phyloP scores from a whole-genome alignment of 1,140 invertebrate species.

The Bombus haemorrhoidalis region DNA sequence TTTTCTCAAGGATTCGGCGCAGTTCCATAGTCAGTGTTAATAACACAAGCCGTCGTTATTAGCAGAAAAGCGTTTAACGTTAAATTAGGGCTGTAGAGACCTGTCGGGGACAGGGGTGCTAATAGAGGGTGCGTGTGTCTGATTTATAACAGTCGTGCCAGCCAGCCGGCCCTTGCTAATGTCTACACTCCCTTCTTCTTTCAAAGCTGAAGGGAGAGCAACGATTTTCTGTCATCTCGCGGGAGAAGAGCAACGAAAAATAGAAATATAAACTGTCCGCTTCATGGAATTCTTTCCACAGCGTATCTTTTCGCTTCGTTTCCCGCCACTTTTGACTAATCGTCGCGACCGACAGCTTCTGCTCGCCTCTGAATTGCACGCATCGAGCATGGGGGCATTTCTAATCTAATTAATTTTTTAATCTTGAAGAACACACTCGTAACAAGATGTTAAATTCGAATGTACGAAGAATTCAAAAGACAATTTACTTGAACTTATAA shows the following conservation, averaged over 20 bases:
- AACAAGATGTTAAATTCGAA: background rate
- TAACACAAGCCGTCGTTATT: conserved; percentile 68
- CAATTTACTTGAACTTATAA: too few species aligned
- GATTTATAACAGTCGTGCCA: conserved; percentile 74
- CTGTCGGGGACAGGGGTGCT: conserved; percentile 75
- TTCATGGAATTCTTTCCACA: conserved; percentile 48
- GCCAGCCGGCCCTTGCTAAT: conserved; percentile 54
- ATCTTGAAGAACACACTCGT: background rate
- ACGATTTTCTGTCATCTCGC: conserved; percentile 68
- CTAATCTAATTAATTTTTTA: conserved; percentile 13
- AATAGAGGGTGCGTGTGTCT: conserved; percentile 78
- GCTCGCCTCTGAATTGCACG: conserved; percentile 22
- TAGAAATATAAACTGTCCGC: conserved; percentile 57
- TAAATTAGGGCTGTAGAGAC: conserved; percentile 73
- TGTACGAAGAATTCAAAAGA: too few species aligned
- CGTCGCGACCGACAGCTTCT: background rate
- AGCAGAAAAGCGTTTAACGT: conserved; percentile 74
- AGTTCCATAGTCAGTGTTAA: conserved; percentile 44
- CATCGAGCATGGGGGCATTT: conserved; percentile 1
- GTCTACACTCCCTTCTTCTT: conserved; percentile 56
- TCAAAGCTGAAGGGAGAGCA: conserved; percentile 55
- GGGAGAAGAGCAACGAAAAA: conserved; percentile 7
- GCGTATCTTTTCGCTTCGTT: background rate
- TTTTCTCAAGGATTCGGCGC: conserved; percentile 15
- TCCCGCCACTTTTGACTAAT: background rate